A percentile compares a stretch with the other conserved stretches of the same genome.
phyloP scores from a whole-genome alignment of 1,140 invertebrate genomes.

The Drosophila busckii region DNA sequence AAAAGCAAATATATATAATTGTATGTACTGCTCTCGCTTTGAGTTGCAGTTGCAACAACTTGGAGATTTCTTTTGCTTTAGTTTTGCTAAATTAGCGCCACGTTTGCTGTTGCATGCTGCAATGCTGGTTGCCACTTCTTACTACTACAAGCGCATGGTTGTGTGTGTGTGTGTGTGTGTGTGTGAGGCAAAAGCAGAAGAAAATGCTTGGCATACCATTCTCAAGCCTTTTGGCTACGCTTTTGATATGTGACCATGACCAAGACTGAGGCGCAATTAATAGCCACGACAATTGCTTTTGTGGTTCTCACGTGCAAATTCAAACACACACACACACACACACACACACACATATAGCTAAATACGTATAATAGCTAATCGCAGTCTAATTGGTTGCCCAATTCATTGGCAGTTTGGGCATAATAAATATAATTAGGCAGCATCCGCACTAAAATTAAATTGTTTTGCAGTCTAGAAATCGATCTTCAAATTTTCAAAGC shows the following conservation, averaged over 20 bases:
- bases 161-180: too few relatives aligned
- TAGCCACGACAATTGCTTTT: slow-evolving; percentile 40
- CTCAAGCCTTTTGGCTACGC: slow-evolving; percentile 73
- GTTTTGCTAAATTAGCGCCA: slow-evolving; percentile 66
- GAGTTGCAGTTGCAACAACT: background rate
- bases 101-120: slow-evolving; percentile 5
- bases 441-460: too few relatives aligned
- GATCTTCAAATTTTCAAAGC: slow-evolving; percentile 19
- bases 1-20: slow-evolving; percentile 71
- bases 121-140: background rate
- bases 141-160: too few relatives aligned
- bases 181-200: slow-evolving; percentile 74
- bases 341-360: too few relatives aligned
- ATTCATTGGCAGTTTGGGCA: slow-evolving; percentile 56
- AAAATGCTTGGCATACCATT: slow-evolving; percentile 70
- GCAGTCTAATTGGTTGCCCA: slow-evolving; percentile 47
- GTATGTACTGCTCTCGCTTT: slow-evolving; percentile 39
- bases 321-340: too few relatives aligned
- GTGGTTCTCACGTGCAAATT: slow-evolving; percentile 55
- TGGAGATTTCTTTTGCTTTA: slow-evolving; percentile 42
- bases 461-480: slow-evolving; percentile 13
- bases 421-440: slow-evolving; percentile 9
- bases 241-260: slow-evolving; percentile 58
- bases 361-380: slow-evolving; percentile 54
- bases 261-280: slow-evolving; percentile 47